Base-by-base conservation (phyloP, 2,797 vertebrate species). In the Sebastolobus alascanus region DNA sequence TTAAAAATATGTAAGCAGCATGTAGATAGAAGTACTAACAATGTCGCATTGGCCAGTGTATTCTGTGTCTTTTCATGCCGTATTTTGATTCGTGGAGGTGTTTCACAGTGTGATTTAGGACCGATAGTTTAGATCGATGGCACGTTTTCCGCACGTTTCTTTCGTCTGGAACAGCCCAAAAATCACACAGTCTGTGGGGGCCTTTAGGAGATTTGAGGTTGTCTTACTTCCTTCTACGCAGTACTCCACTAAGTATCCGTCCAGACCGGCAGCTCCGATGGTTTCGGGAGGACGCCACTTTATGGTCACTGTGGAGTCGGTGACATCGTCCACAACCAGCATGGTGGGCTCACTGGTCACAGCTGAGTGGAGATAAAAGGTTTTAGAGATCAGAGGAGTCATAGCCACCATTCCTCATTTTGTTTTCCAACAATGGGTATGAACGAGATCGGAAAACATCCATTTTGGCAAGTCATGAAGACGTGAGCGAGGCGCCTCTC, bases 211-310 rank as follows among this genome's bases (percentile, higher is more conserved):
- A 75, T 33, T 52, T 25, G 20, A 61, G 9, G 33, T 60, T 72
- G 65, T 95, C 98, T 97, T 94, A 99, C 99, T 96, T 97, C 97
- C 99, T 98, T 99, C 99, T 56, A 98, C 79, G 94, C 98, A 98
- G 92, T 99, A 99, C 89, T 99, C 98, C 92, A 99, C 91, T 81
- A 97, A 89, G 87, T 99, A 99, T 87, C 99, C 99, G 0, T 99
- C 98, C 90, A 99, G 93, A 72, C 99, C 99, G 14, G 98, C 99
- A 0, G 99, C 99, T 38, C 99, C 99, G 0, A 99, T 99, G 81
- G 97, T 97, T 88, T 99, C 99, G 12, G 99, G 99, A 4, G 98
- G 99, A 60, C 99, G 96, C 99, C 99, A 99, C 87, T 98, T 99
- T 92, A 99, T 95, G 0, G 99, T 99, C 79, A 99, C 97, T 0